Conservation (phyloP, 2,888 invertebrate genomes). For the Caenorhabditis sp. region DNA sequence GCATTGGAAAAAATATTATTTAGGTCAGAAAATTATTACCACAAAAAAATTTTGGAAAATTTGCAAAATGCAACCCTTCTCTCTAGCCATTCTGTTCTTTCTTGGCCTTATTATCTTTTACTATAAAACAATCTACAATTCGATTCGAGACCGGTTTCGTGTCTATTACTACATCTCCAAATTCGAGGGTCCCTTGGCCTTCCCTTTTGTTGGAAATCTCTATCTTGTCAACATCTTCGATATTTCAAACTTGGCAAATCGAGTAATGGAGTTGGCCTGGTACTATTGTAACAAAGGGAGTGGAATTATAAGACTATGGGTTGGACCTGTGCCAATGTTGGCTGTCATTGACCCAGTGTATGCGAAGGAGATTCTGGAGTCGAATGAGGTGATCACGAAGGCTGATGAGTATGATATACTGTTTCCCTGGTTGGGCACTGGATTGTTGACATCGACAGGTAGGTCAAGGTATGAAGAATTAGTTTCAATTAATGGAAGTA, state of each 20-base stretch:
- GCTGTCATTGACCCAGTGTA: slow-evolving; percentile 65
- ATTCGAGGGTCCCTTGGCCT: slow-evolving; percentile 45
- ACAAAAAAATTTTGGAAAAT: no score
- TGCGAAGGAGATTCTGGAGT: slow-evolving; percentile 78
- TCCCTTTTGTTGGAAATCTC: slow-evolving; percentile 54
- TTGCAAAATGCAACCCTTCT: slow-evolving; percentile 25
- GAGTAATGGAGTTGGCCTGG: slow-evolving; percentile 33
- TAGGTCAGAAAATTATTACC: not conserved
- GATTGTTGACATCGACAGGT: slow-evolving; percentile 83
- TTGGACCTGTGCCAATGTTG: slow-evolving; percentile 71
- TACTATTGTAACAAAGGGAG: slow-evolving; percentile 37
- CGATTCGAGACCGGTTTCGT: slow-evolving; percentile 34
- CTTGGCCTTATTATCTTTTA: slow-evolving; percentile 32
- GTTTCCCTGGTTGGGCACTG: slow-evolving; percentile 85
- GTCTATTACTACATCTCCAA: slow-evolving; percentile 41
- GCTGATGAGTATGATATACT: slow-evolving; percentile 84
- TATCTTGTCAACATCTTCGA: slow-evolving; percentile 55
- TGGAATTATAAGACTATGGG: slow-evolving; percentile 59
- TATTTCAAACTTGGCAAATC: slow-evolving; percentile 22
- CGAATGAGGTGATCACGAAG: slow-evolving; percentile 83
- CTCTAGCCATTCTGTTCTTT: not conserved
- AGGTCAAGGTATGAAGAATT: not conserved
- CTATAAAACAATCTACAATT: slow-evolving; percentile 48
- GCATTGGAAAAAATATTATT: not conserved
- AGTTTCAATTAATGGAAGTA: no score